Evolutionary conservation across 2,888 invertebrate species (phyloP).

Genomic region (Drosophila formosana): DNA sequence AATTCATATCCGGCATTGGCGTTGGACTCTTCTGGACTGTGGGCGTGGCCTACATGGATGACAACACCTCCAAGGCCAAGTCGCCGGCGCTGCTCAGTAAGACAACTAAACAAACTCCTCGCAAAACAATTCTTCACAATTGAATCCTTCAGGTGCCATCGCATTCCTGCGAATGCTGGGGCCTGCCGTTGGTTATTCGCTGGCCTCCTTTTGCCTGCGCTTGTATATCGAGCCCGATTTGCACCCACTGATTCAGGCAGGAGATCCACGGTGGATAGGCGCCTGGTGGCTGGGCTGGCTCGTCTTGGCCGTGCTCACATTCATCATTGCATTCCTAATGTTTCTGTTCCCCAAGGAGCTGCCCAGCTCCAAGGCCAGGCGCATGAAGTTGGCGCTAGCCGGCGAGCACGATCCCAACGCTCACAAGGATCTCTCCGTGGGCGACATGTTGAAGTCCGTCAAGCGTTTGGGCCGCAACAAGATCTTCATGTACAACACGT

Average conservation of each 20-base stretch:
- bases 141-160: conserved; percentile 86
- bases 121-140: too few relatives aligned
- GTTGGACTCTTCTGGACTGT: conserved; percentile 88
- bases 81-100: conserved; percentile 89
- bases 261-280: conserved; percentile 91
- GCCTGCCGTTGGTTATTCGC: conserved; percentile 87
- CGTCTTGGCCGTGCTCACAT: conserved; percentile 87
- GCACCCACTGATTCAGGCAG: conserved; percentile 88
- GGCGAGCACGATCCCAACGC: conserved; percentile 44
- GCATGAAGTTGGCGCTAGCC: conserved; percentile 66
- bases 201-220: conserved; percentile 88
- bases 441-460: conserved; percentile 88
- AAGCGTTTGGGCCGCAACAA: conserved; percentile 88
- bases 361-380: conserved; percentile 88
- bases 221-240: conserved; percentile 88
- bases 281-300: conserved; percentile 93
- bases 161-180: conserved; percentile 87
- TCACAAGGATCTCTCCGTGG: conserved; percentile 80
- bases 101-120: conserved; percentile 43
- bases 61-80: conserved; percentile 89
- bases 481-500: conserved; percentile 89
- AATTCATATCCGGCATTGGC: conserved; percentile 89
- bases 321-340: conserved; percentile 87
- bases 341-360: conserved; percentile 89
- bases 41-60: conserved; percentile 90